phyloP scores from a whole-genome alignment of 2,888 invertebrate genomes.

The Calameuta pallipes region DNA sequence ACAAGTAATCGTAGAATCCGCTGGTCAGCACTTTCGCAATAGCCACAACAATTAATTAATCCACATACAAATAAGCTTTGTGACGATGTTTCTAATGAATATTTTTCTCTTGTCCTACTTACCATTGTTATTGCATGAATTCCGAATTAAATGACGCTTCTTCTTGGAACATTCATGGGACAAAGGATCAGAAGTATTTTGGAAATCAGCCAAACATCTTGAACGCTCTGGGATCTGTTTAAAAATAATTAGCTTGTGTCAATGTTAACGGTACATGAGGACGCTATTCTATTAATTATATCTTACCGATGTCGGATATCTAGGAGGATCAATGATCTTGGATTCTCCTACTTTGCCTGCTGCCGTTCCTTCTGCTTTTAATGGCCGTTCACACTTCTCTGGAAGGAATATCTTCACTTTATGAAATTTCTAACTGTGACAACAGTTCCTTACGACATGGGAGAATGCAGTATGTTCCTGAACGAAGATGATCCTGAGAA shows the following conservation, averaged over 20 bases:
- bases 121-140: constrained; percentile 3
- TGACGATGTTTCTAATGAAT: not conserved
- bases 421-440: constrained; percentile 21
- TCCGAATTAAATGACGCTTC: not conserved
- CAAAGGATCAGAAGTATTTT: not conserved
- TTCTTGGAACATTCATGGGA: not conserved
- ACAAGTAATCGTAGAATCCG: not conserved
- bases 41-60: not conserved
- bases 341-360: not conserved
- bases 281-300: not conserved
- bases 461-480: not conserved
- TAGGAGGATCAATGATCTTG: not conserved
- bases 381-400: not conserved
- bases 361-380: not conserved
- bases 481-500: not conserved
- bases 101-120: constrained; percentile 4
- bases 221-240: not conserved
- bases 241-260: not conserved
- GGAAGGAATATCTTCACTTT: not conserved
- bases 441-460: not conserved
- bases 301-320: not conserved
- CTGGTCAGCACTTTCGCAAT: not conserved
- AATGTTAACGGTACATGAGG: not conserved
- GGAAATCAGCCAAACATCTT: constrained; percentile 6
- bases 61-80: not conserved